phyloP scores from a whole-genome alignment of 37 sponge, comb jelly and placozoan genomes.

The Eunapius fragilis region DNA sequence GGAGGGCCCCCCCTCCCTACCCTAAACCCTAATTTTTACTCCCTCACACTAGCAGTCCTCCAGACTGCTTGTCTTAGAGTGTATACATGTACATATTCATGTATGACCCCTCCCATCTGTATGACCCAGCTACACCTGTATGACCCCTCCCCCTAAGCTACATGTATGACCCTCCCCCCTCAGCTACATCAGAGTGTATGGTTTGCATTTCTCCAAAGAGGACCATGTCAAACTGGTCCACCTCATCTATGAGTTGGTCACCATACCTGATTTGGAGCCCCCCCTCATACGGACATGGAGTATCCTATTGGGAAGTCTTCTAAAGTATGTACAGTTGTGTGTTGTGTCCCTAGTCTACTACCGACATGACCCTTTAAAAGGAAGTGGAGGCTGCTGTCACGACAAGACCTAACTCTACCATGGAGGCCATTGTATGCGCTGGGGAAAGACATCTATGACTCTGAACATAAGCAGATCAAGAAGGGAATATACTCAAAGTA shows the following conservation, averaged over 20 bases:
- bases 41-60: too few species aligned
- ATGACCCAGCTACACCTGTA: too few species aligned
- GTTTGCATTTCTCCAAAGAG: constrained; percentile 76
- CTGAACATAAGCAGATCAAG: constrained; percentile 52
- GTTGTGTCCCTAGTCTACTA: neutral
- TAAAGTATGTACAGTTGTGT: constrained; percentile 58
- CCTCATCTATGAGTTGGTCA: constrained; percentile 72
- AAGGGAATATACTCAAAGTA: constrained; percentile 69
- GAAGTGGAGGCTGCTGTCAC: constrained; percentile 69
- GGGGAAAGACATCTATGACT: constrained; percentile 54
- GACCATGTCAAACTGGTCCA: constrained; percentile 85
- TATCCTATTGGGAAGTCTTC: constrained; percentile 44
- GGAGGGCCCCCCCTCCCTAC: too few species aligned
- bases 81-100: neutral
- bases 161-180: too few species aligned
- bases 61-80: too few species aligned
- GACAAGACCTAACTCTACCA: constrained; percentile 78
- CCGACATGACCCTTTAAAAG: too few species aligned
- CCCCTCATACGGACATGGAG: constrained; percentile 52
- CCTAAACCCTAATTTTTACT: too few species aligned
- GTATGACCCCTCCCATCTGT: too few species aligned
- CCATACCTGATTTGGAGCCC: constrained; percentile 69
- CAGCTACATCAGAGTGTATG: constrained; percentile 83
- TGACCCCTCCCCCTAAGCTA: too few species aligned
- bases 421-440: constrained; percentile 92